Evolutionary conservation across 23 tunicate species (phyloP).

Genomic region (Diplosoma virens): DNA sequence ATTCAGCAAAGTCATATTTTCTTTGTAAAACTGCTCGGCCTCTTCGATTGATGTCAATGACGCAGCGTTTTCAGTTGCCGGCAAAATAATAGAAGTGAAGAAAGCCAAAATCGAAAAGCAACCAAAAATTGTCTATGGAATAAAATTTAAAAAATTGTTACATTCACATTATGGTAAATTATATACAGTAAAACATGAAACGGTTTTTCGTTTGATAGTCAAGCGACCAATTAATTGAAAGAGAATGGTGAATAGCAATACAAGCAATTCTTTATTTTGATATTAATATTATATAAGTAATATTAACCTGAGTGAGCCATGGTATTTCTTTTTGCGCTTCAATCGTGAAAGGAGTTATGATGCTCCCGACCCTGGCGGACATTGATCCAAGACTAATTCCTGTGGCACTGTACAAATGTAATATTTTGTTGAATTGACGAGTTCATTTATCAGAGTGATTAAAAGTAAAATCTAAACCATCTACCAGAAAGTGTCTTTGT

Average conservation of each 20-base stretch:
- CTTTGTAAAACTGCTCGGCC: slow-evolving; percentile 57
- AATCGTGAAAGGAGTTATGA: slow-evolving; percentile 57
- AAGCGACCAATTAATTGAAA: too few relatives aligned
- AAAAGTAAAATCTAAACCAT: too few relatives aligned
- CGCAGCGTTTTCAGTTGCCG: slow-evolving; percentile 36
- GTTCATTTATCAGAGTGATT: too few relatives aligned
- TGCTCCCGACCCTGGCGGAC: slow-evolving; percentile 62
- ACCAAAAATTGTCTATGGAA: slow-evolving; percentile 63
- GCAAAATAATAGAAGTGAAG: slow-evolving; percentile 18
- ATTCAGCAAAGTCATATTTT: slow-evolving; percentile 45
- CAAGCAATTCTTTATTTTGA: too few relatives aligned
- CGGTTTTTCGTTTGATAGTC: too few relatives aligned
- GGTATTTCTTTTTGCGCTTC: slow-evolving; percentile 49
- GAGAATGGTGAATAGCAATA: too few relatives aligned
- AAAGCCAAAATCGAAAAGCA: slow-evolving; percentile 42
- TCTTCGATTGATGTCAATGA: slow-evolving; percentile 57
- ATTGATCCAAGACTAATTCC: slow-evolving; percentile 69
- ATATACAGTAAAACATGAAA: too few relatives aligned
- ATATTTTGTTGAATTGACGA: too few relatives aligned
- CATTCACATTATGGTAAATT: too few relatives aligned
- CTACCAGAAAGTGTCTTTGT: too few relatives aligned
- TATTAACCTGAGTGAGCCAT: slow-evolving; percentile 65
- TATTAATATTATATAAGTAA: too few relatives aligned
- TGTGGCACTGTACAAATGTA: slow-evolving; percentile 42
- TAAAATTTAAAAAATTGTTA: too few relatives aligned